Evolutionary conservation across 2,888 invertebrate species (phyloP).

Genomic region (Agrypnus murinus): DNA sequence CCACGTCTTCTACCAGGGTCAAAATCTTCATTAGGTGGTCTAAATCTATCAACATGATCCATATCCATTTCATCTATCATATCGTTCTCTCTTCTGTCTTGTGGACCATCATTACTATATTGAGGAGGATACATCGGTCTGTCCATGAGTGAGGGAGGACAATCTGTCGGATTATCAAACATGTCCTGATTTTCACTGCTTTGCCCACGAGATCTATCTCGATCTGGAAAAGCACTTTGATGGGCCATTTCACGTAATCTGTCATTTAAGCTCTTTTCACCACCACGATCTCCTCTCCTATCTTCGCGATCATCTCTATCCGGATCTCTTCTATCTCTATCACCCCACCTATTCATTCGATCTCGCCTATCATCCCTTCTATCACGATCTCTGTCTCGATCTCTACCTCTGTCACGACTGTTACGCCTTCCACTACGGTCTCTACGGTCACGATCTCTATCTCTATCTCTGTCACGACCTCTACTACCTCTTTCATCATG

Average conservation of each 20-base stretch:
- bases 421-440: conserved; percentile 62
- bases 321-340: conserved; percentile 50
- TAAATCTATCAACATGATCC: conserved; percentile 52
- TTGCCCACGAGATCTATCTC: conserved; percentile 45
- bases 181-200: conserved; percentile 33
- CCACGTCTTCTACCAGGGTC: conserved; percentile 34
- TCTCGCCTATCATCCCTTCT: conserved; percentile 65
- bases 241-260: conserved; percentile 60
- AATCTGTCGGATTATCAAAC: conserved; percentile 59
- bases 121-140: conserved; percentile 64
- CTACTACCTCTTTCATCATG: conserved; percentile 55
- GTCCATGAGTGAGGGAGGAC: conserved; percentile 66
- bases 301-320: conserved; percentile 56
- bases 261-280: conserved; percentile 63
- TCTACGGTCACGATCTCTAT: conserved; percentile 66
- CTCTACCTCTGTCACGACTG: conserved; percentile 60
- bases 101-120: conserved; percentile 55
- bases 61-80: conserved; percentile 22
- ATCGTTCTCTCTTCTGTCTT: conserved; percentile 65
- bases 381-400: conserved; percentile 64
- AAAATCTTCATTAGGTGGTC: conserved; percentile 52
- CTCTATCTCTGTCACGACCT: conserved; percentile 67
- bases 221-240: conserved; percentile 48
- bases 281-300: conserved; percentile 66
- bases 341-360: conserved; percentile 60